These are phyloP conservation scores for Hipparchia semele DNA, from an alignment of 2,888 invertebrate genomes.

Conservation along the genomic window DNA sequence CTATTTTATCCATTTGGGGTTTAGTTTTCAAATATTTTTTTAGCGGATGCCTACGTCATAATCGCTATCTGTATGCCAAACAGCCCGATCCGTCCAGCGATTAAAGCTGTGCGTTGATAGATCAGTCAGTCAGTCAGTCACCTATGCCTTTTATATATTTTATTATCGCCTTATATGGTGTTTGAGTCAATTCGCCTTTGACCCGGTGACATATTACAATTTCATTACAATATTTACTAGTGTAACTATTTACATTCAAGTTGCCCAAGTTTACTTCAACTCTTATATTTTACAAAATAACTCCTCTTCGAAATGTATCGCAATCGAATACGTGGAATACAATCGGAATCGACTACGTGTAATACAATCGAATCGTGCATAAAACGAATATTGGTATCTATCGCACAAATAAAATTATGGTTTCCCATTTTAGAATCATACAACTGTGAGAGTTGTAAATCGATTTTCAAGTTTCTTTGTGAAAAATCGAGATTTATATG, in stretches of 20 bases:
- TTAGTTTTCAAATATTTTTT: too few species aligned
- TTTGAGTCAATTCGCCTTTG: too few species aligned
- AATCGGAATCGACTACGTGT: conserved; percentile 16
- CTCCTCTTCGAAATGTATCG: conserved; percentile 8
- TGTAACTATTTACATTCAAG: not conserved
- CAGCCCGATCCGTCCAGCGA: too few species aligned
- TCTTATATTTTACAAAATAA: conserved; percentile 14
- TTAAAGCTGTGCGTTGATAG: too few species aligned
- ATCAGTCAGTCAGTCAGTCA: too few species aligned
- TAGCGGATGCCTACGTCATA: too few species aligned
- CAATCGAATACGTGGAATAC: conserved; percentile 11
- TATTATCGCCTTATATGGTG: too few species aligned
- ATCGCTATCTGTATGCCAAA: too few species aligned
- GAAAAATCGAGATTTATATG: conserved; percentile 49
- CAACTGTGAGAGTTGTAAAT: conserved; percentile 50
- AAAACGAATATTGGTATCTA: conserved; percentile 25
- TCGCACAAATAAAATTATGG: conserved; percentile 34
- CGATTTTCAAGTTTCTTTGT: conserved; percentile 55
- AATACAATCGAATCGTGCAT: conserved; percentile 18
- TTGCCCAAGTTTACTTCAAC: not conserved
- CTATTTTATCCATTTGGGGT: too few species aligned
- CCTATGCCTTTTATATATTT: too few species aligned
- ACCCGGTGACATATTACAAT: too few species aligned
- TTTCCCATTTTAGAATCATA: conserved; percentile 44
- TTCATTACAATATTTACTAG: too few species aligned